phyloP scores from a whole-genome alignment of 2,888 invertebrate species.

The Agrenia bidenticulata region DNA sequence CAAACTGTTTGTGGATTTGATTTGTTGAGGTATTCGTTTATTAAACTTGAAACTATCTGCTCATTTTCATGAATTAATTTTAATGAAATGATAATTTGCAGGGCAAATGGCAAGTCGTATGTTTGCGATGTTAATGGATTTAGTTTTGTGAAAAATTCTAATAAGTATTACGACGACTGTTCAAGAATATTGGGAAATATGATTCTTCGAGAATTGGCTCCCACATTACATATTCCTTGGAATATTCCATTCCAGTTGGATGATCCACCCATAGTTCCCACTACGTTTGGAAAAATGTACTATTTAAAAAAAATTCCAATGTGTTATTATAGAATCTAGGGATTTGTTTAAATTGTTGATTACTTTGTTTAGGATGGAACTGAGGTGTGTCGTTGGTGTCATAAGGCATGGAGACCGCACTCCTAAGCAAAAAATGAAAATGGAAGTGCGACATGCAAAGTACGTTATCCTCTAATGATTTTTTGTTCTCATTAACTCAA shows the following conservation, averaged over 20 bases:
- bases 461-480: constrained; percentile 57
- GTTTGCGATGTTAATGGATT: constrained; percentile 99
- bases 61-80: too few relatives aligned
- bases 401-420: constrained; percentile 98
- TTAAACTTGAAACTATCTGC: too few relatives aligned
- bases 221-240: constrained; percentile 95
- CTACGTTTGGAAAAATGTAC: constrained; percentile 95
- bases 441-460: constrained; percentile 95
- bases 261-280: constrained; percentile 98
- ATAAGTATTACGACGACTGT: constrained; percentile 99
- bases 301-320: too few relatives aligned
- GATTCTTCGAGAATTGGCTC: constrained; percentile 91
- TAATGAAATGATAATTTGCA: too few relatives aligned
- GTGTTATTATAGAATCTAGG: not conserved
- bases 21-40: constrained; percentile 69
- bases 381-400: constrained; percentile 93
- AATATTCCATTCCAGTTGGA: constrained; percentile 95
- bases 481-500: constrained; percentile 10
- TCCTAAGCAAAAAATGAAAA: constrained; percentile 99
- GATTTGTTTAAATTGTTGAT: not conserved
- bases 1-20: constrained; percentile 99
- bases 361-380: constrained; percentile 66
- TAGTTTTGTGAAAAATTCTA: constrained; percentile 99
- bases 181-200: constrained; percentile 98
- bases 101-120: constrained; percentile 97